These are phyloP conservation scores for Sarotherodon lohbergeri DNA, from an alignment of 2,113 vertebrate genomes.

Conservation along the genomic window DNA sequence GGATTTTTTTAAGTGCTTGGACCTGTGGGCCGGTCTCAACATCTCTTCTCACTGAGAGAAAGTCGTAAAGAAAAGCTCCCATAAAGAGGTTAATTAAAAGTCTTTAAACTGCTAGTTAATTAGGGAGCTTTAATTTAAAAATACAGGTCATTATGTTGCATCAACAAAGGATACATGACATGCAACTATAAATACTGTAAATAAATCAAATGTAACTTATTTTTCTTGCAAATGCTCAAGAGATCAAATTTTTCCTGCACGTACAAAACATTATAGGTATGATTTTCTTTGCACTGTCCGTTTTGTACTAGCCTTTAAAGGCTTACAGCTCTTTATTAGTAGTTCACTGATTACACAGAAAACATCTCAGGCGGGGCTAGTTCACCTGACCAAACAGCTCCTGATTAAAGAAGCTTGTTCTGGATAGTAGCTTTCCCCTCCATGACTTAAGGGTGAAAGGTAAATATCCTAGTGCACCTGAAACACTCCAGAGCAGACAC, in stretches of 20 bases:
- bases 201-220: neutral
- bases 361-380: neutral
- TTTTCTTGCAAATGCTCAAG: neutral
- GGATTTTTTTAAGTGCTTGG: slow-evolving; percentile 6
- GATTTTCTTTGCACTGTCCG: neutral
- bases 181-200: neutral
- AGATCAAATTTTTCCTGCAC: neutral
- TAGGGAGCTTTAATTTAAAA: slow-evolving; percentile 45
- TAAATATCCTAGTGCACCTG: slow-evolving; percentile 37
- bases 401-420: slow-evolving; percentile 42
- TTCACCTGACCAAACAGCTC: slow-evolving; percentile 65
- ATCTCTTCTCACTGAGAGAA: slow-evolving; percentile 49
- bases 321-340: neutral
- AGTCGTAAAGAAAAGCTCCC: slow-evolving; percentile 44
- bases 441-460: slow-evolving; percentile 10
- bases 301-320: slow-evolving; percentile 7
- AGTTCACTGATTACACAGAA: slow-evolving; percentile 37
- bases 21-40: neutral
- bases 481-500: slow-evolving; percentile 20
- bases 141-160: slow-evolving; percentile 44
- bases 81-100: slow-evolving; percentile 60
- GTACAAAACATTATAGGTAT: neutral
- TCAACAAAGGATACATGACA: neutral
- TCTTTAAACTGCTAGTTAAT: slow-evolving; percentile 56
- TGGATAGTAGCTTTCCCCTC: slow-evolving; percentile 3